These are phyloP conservation scores for Strigamia maritima DNA, from an alignment of 2,888 invertebrate genomes.

Conservation along the genomic window DNA sequence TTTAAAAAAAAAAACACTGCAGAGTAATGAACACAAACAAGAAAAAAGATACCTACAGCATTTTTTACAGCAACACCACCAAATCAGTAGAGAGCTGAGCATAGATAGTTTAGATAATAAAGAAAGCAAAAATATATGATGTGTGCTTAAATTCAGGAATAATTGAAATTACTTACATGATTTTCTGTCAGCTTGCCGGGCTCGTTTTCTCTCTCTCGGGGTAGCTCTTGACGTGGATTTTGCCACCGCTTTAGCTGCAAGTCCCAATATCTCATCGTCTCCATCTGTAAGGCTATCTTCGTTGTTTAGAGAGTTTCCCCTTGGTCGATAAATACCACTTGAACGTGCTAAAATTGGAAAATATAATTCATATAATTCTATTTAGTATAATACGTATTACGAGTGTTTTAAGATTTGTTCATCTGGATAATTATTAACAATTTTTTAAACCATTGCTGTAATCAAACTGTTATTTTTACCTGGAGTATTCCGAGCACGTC, in stretches of 20 bases:
- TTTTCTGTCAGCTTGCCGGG: conserved; percentile 81
- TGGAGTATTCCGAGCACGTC: not conserved
- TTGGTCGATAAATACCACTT: conserved; percentile 30
- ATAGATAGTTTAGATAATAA: not conserved
- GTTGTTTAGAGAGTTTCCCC: conserved; percentile 31
- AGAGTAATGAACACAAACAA: too few relatives aligned
- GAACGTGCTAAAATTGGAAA: not conserved
- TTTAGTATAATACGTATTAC: too few relatives aligned
- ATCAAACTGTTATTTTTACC: too few relatives aligned
- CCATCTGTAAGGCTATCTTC: conserved; percentile 56
- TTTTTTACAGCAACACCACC: not conserved
- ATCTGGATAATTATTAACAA: too few relatives aligned
- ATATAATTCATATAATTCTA: not conserved
- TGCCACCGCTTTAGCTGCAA: conserved; percentile 87
- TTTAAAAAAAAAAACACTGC: too few relatives aligned
- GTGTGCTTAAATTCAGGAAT: too few relatives aligned
- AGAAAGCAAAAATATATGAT: not conserved
- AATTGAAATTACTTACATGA: conserved; percentile 68
- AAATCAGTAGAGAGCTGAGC: conserved; percentile 36
- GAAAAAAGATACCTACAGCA: not conserved
- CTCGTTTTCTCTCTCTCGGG: conserved; percentile 75
- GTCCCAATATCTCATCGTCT: conserved; percentile 93
- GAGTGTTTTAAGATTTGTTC: too few relatives aligned
- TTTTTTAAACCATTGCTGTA: too few relatives aligned
- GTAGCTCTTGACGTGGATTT: conserved; percentile 61